A percentile compares a stretch with the other conserved stretches of the same genome.
Evolutionary conservation across 2,797 vertebrate species (phyloP).

Genomic region (Sciurus carolinensis): DNA sequence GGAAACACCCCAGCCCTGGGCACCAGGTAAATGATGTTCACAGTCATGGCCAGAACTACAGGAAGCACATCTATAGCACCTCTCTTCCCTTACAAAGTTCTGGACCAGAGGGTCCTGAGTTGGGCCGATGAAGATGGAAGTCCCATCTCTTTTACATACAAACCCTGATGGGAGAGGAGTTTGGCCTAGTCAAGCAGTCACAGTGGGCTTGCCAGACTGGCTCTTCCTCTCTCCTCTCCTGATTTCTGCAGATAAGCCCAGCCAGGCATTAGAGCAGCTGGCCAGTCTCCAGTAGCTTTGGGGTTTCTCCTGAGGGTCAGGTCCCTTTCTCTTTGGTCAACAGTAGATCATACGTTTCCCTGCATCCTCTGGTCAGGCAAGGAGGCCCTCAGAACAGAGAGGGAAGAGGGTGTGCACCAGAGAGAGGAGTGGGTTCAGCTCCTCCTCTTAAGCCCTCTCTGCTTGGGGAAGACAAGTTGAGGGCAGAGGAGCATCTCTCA

Average conservation of each 20-base stretch:
- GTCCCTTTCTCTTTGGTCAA: background rate
- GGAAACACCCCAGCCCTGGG: background rate
- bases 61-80: background rate
- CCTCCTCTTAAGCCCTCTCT: background rate
- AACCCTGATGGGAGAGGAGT: background rate
- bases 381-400: background rate
- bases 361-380: background rate
- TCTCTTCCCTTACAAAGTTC: background rate
- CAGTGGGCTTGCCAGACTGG: background rate
- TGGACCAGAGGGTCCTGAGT: background rate
- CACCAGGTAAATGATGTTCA: background rate
- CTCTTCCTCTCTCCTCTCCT: too few relatives aligned
- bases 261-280: background rate
- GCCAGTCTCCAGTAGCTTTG: background rate
- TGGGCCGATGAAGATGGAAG: background rate
- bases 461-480: too few relatives aligned
- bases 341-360: background rate
- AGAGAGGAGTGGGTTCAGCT: background rate
- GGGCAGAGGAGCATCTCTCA: background rate
- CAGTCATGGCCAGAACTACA: background rate
- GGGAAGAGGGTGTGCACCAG: background rate
- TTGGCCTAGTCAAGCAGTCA: background rate
- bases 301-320: background rate
- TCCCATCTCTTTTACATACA: background rate
- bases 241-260: background rate